Evolutionary conservation across 2,113 vertebrate species (phyloP).

Genomic region (Nicator chloris): DNA sequence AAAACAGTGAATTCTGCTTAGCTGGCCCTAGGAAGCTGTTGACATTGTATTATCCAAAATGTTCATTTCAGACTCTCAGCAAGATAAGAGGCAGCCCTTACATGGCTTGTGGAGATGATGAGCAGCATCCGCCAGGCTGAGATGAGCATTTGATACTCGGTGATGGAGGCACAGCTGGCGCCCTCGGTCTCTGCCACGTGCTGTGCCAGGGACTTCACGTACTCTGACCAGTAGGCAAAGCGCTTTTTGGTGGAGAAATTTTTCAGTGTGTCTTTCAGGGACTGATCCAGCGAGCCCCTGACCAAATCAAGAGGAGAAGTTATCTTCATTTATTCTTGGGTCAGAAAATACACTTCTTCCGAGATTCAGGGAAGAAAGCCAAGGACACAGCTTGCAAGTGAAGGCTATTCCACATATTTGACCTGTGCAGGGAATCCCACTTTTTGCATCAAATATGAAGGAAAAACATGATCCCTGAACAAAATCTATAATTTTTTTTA

Average conservation of each 20-base stretch:
- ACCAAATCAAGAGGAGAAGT: constrained; percentile 17
- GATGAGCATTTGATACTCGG: constrained; percentile 90
- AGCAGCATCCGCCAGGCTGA: constrained; percentile 94
- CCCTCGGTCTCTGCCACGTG: constrained; percentile 85
- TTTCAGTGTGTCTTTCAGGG: constrained; percentile 87
- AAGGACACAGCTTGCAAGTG: neutral
- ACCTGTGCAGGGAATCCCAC: constrained; percentile 5
- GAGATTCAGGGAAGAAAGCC: neutral
- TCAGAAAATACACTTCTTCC: neutral
- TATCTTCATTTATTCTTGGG: neutral
- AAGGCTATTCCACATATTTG: constrained; percentile 2
- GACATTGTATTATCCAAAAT: neutral
- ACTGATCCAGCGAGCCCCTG: constrained; percentile 90
- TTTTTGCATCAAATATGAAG: neutral
- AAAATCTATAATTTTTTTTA: neutral
- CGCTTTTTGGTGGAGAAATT: constrained; percentile 85
- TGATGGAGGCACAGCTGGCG: constrained; percentile 76
- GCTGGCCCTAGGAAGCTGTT: neutral
- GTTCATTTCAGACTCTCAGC: neutral
- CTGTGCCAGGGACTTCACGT: constrained; percentile 83
- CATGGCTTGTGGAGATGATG: constrained; percentile 89
- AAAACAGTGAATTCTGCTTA: neutral
- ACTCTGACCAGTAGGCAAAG: constrained; percentile 97
- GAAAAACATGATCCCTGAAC: neutral
- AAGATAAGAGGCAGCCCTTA: constrained; percentile 56